A percentile compares a stretch with the other conserved stretches of the same genome.
phyloP scores from a whole-genome alignment of 2,113 vertebrate species.

The Carettochelys insculpta region DNA sequence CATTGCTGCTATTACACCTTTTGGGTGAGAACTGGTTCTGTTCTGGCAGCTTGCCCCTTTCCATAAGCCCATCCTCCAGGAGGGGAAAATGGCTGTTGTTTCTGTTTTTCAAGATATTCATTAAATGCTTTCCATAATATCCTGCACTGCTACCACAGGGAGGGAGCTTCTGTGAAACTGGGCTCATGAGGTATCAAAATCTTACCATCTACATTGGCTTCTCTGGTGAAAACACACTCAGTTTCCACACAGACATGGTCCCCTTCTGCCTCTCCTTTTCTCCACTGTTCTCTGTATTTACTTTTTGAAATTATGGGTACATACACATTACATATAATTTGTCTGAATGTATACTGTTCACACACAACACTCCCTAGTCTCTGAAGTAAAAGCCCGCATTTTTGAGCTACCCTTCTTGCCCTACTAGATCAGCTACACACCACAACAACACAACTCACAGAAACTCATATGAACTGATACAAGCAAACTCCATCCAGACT shows the following conservation, averaged over 20 bases:
- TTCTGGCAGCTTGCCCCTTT: not conserved
- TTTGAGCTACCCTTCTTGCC: not conserved
- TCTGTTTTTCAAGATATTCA: not conserved
- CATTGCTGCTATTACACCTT: not conserved
- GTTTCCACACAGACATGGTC: not conserved
- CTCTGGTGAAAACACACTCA: not conserved
- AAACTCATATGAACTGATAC: not conserved
- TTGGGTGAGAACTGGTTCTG: not conserved
- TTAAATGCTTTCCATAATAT: not conserved
- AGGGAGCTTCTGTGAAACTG: not conserved
- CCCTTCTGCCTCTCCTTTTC: not conserved
- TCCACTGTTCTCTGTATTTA: not conserved
- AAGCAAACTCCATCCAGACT: not conserved
- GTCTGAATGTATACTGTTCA: not conserved
- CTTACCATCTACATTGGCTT: not conserved
- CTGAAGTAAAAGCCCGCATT: not conserved
- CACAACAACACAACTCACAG: not conserved
- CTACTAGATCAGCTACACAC: not conserved
- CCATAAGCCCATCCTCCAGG: not conserved
- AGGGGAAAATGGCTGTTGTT: not conserved
- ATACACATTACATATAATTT: not conserved
- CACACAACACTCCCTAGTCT: accelerated
- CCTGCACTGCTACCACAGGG: not conserved
- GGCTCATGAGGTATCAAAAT: not conserved
- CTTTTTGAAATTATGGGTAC: not conserved